phyloP scores from a whole-genome alignment of 2,888 invertebrate genomes.

The Macrophya annulata region DNA sequence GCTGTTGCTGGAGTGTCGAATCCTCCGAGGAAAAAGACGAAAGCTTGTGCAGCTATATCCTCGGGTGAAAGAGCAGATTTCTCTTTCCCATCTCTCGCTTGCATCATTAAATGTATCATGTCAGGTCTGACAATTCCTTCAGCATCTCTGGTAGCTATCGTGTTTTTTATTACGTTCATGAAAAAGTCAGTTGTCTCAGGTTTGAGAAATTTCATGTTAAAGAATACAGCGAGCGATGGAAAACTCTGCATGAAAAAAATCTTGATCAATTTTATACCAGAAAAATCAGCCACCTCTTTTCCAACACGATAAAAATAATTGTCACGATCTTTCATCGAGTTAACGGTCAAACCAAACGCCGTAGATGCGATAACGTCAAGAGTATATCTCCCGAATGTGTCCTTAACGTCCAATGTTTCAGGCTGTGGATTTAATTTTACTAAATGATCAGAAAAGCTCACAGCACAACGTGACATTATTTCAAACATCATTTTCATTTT shows the following conservation, averaged over 20 bases:
- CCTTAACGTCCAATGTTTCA: constrained; percentile 70
- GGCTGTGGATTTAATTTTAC: constrained; percentile 58
- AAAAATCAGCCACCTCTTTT: constrained; percentile 78
- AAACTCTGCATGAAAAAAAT: constrained; percentile 72
- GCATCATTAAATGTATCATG: constrained; percentile 81
- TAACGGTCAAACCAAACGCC: constrained; percentile 70
- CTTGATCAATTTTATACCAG: constrained; percentile 66
- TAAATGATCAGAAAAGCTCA: constrained; percentile 69
- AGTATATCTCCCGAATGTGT: constrained; percentile 68
- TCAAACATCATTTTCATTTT: constrained; percentile 82
- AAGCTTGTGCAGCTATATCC: constrained; percentile 33
- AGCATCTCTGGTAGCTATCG: constrained; percentile 59
- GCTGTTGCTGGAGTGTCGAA: constrained; percentile 62
- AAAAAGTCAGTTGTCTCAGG: constrained; percentile 59
- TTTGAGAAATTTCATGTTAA: constrained; percentile 74
- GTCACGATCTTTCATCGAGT: constrained; percentile 70
- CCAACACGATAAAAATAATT: constrained; percentile 72
- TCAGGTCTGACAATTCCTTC: constrained; percentile 78
- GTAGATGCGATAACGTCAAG: constrained; percentile 72
- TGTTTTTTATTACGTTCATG: constrained; percentile 56
- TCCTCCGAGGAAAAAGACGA: constrained; percentile 59
- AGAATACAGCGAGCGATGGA: constrained; percentile 72
- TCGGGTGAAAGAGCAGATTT: constrained; percentile 21
- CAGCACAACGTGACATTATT: constrained; percentile 77
- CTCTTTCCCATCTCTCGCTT: constrained; percentile 66